These are phyloP conservation scores for Ammospiza caudacuta DNA, from an alignment of 2,113 vertebrate species.

Conservation along the genomic window DNA sequence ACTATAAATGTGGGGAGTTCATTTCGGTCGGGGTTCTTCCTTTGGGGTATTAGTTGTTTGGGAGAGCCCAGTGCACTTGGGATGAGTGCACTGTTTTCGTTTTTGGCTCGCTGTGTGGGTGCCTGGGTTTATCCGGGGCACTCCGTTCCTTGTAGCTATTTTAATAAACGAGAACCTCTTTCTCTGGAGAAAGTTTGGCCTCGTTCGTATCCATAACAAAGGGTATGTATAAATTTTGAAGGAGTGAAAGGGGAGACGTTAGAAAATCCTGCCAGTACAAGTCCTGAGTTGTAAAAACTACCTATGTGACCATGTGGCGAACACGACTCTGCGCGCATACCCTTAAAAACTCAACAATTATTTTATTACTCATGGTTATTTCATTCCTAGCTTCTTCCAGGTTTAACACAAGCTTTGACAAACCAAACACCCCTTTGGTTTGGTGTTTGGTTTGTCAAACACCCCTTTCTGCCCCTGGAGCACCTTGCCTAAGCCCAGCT, in stretches of 20 bases:
- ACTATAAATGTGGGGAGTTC: no score
- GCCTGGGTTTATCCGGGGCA: no score
- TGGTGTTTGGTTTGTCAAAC: no score
- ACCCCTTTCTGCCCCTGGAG: not conserved
- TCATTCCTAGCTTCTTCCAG: not conserved
- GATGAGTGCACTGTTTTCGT: no score
- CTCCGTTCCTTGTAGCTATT: no score
- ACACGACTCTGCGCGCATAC: rapidly evolving
- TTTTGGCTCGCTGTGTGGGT: no score
- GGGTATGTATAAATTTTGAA: not conserved
- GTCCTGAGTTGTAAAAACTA: not conserved
- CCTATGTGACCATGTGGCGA: rapidly evolving
- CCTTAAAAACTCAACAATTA: not conserved
- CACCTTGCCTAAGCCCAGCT: not conserved
- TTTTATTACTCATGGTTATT: not conserved
- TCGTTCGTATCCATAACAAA: not conserved
- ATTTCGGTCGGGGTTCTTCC: no score
- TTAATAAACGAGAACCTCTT: no score
- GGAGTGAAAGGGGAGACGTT: not conserved
- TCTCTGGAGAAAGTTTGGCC: no score
- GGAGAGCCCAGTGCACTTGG: no score
- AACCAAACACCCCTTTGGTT: not conserved
- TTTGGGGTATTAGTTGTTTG: no score
- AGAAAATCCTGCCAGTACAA: not conserved
- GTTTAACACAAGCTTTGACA: not conserved